Evolutionary conservation across 2,888 invertebrate genomes (phyloP).

Genomic region (Nephrocerus scutellatus): DNA sequence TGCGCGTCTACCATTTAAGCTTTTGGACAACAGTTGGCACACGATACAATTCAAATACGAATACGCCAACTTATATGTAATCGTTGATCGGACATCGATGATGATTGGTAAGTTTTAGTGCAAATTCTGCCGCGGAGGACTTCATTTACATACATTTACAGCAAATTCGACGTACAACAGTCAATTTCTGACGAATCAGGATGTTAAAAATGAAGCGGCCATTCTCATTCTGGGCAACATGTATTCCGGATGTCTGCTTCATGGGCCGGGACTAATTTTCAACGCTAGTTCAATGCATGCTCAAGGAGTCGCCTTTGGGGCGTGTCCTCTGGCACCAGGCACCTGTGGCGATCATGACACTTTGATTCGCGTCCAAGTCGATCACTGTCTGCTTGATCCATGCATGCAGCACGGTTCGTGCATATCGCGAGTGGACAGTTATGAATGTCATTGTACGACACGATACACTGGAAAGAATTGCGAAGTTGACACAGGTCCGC

Average conservation of each 20-base stretch:
- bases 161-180: constrained; percentile 74
- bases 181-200: constrained; percentile 65
- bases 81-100: constrained; percentile 44
- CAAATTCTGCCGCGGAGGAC: neutral
- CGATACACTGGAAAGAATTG: constrained; percentile 84
- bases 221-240: constrained; percentile 71
- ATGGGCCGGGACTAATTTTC: constrained; percentile 81
- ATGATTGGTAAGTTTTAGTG: constrained; percentile 38
- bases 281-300: constrained; percentile 57
- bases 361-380: constrained; percentile 53
- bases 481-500: constrained; percentile 71
- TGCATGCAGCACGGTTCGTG: constrained; percentile 78
- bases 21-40: constrained; percentile 78
- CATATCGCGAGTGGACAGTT: constrained; percentile 66
- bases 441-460: constrained; percentile 77
- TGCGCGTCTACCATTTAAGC: constrained; percentile 59
- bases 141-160: constrained; percentile 21
- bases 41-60: constrained; percentile 47
- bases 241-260: constrained; percentile 75
- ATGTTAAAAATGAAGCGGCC: constrained; percentile 63
- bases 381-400: constrained; percentile 71
- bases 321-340: constrained; percentile 67
- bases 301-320: constrained; percentile 65
- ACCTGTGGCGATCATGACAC: constrained; percentile 57
- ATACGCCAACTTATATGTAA: constrained; percentile 45